Evolutionary conservation across 2,113 vertebrate species (phyloP).

Genomic region (Pyrgilauda ruficollis): DNA sequence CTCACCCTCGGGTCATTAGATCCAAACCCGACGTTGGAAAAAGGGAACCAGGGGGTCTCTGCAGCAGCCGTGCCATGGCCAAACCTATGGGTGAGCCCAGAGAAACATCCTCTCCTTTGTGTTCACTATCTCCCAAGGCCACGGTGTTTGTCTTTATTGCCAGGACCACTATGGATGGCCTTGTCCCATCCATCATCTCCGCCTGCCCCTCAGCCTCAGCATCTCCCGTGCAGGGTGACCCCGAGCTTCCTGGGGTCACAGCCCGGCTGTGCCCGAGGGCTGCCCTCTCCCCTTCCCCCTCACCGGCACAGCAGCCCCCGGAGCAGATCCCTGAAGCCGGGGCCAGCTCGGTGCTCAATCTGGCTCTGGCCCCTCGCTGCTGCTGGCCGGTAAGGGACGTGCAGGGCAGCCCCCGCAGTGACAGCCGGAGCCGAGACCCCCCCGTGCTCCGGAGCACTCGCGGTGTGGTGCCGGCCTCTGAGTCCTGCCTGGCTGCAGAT

Average conservation of each 20-base stretch:
- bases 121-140: not conserved
- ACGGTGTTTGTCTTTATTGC: not conserved
- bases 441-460: not conserved
- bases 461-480: not conserved
- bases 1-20: not conserved
- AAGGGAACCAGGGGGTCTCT: not conserved
- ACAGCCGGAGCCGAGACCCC: not conserved
- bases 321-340: not conserved
- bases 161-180: not conserved
- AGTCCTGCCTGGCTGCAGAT: not conserved
- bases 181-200: not conserved
- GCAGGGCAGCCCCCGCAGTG: rapidly evolving
- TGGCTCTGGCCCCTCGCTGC: not conserved
- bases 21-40: not conserved
- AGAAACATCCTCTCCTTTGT: constrained; percentile 29
- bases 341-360: not conserved
- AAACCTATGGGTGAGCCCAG: rapidly evolving
- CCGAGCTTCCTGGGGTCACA: constrained; percentile 28
- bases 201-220: not conserved
- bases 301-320: rapidly evolving
- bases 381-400: rapidly evolving
- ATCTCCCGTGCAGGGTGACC: not conserved
- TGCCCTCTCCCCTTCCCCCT: not conserved
- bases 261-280: not conserved
- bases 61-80: not conserved